Base-by-base conservation (phyloP, 1,140 invertebrate species). In the Pogonognathellus flavescens region DNA sequence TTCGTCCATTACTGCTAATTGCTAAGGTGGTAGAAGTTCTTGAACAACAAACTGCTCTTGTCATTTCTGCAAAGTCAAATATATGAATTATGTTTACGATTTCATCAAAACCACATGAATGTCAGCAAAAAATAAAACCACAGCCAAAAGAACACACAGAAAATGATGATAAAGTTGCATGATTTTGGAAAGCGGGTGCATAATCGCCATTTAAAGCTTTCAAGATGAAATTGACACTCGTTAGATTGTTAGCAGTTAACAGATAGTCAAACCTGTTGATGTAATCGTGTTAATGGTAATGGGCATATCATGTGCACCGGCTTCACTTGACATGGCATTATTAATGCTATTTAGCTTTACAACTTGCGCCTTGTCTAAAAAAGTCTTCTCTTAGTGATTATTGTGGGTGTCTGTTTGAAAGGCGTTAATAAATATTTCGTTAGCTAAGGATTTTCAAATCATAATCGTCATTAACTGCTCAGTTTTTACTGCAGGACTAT, bases 241-340 rank as follows among this genome's bases (percentile, higher is more conserved):
- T 76, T 76, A 76, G 70, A 49, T 76, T 49, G 70, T 76, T 76
- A 76, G 70, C 70, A 76, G 41, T 76, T 41, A 41, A 41, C 31
- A 41, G 31, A 57, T 57, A 57, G n/a, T 57, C 41, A 76, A 76
- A 13, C 70, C n/a, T 76, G 70, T 76, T 76, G 70, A 50, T 50
- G 70, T 50, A 76, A 76, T 76, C 70, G 70, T 76, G 70, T 76
- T 41, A 76, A 76, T 76, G 41, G 70, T 76, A 76, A 76, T 76
- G 70, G 70, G 31, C 70, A 76, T 76, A 76, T 76, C 70, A 76
- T 76, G 70, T 50, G 70, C 25, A 49, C 31, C 70, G 70, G 70
- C 70, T 49, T 49, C 11, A 31, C 31, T 49, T 76, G 70, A 49
- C 41, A 49, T n/a, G 70, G 31, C 25, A 49, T 76, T 14, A 16